phyloP scores from a whole-genome alignment of 2,888 invertebrate species.

The Mythimna ferrago region DNA sequence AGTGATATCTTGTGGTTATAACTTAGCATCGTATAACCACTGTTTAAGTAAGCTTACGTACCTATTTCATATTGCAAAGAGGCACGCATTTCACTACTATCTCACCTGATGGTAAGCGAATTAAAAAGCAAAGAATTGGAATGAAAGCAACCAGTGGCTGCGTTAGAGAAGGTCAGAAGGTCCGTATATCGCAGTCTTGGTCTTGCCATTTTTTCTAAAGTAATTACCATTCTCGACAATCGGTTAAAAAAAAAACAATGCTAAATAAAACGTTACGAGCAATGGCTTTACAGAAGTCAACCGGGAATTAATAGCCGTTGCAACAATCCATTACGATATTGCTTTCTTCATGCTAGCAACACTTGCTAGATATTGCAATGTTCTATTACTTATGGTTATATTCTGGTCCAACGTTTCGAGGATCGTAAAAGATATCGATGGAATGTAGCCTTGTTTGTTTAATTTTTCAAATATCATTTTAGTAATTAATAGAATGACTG shows the following conservation, averaged over 20 bases:
- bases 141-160: too few species aligned
- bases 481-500: too few species aligned
- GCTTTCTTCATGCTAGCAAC: conserved; percentile 5
- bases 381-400: not conserved
- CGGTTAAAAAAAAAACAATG: not conserved
- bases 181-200: too few species aligned
- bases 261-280: not conserved
- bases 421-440: not conserved
- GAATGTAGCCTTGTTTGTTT: not conserved
- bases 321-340: conserved; percentile 25
- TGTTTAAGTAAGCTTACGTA: too few species aligned
- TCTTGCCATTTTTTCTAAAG: too few species aligned
- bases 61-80: too few species aligned
- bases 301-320: conserved; percentile 22
- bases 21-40: too few species aligned
- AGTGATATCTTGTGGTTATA: too few species aligned
- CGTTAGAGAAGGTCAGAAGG: too few species aligned
- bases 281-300: not conserved
- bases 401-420: not conserved
- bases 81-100: too few species aligned
- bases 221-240: not conserved
- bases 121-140: too few species aligned
- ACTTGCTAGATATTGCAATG: conserved; percentile 4
- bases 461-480: not conserved
- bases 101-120: too few species aligned